Evolutionary conservation across 2,113 vertebrate genomes (phyloP).

Genomic region (Trogon melanurus): DNA sequence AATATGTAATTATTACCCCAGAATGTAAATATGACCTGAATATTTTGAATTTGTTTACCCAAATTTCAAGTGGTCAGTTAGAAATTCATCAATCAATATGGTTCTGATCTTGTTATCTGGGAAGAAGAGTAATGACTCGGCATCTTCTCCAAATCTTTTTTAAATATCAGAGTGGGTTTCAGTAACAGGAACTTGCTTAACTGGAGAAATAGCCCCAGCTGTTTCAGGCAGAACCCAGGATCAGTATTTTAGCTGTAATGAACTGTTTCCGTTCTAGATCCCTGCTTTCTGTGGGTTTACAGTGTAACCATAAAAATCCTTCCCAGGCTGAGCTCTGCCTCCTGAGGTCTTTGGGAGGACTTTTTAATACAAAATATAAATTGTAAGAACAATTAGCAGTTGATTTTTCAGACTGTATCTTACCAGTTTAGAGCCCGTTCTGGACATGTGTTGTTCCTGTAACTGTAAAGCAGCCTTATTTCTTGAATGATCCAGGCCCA

Average conservation of each 20-base stretch:
- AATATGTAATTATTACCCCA: slow-evolving; percentile 12
- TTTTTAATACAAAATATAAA: not conserved
- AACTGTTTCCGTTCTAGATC: not conserved
- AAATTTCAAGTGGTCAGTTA: slow-evolving; percentile 10
- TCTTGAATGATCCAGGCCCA: not conserved
- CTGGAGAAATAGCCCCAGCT: not conserved
- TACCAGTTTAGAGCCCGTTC: not conserved
- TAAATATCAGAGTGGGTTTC: not conserved
- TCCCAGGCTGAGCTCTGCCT: slow-evolving; percentile 28
- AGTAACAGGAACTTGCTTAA: not conserved
- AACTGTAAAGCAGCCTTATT: not conserved
- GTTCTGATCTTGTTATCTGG: not conserved
- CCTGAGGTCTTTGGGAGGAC: not conserved
- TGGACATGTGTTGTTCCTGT: not conserved
- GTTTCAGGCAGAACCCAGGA: not conserved
- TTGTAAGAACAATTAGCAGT: not conserved
- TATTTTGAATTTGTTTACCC: slow-evolving; percentile 1
- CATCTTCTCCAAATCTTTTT: not conserved
- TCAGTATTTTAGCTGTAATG: not conserved
- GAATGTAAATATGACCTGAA: slow-evolving; percentile 31
- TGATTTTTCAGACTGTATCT: not conserved
- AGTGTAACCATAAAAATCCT: not conserved
- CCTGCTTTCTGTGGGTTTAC: not conserved
- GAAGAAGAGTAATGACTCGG: not conserved
- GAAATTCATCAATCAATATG: not conserved